Conservation (phyloP, 2,888 invertebrate genomes). For the Microplitis deprimator region DNA sequence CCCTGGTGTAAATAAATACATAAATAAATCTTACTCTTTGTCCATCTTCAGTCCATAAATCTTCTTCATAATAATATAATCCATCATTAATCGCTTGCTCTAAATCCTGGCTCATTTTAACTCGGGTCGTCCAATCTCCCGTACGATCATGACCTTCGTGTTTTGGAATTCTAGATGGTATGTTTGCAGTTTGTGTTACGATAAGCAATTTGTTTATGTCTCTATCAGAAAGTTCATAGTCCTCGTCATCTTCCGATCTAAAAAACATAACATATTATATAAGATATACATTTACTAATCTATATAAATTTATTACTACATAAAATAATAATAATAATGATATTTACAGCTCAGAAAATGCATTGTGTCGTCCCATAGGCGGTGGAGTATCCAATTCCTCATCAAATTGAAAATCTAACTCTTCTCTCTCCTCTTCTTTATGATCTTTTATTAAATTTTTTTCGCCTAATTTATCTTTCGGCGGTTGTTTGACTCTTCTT, state of each 20-base stretch:
- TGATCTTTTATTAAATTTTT: conserved; percentile 54
- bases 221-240: conserved; percentile 91
- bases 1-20: not conserved
- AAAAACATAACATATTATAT: conserved; percentile 27
- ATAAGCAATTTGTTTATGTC: conserved; percentile 95
- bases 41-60: conserved; percentile 84
- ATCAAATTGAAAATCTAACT: conserved; percentile 96
- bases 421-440: conserved; percentile 77
- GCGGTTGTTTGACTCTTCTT: conserved; percentile 68
- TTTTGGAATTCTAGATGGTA: conserved; percentile 77
- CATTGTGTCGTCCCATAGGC: conserved; percentile 86
- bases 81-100: conserved; percentile 97
- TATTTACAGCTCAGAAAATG: conserved; percentile 82
- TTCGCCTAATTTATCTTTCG: conserved; percentile 62
- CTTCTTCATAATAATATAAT: conserved; percentile 95
- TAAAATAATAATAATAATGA: conserved; percentile 24
- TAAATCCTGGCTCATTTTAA: conserved; percentile 95
- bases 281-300: not conserved
- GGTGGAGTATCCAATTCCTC: conserved; percentile 88
- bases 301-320: not conserved
- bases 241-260: conserved; percentile 85
- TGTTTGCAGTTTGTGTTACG: conserved; percentile 81
- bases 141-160: conserved; percentile 93
- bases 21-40: conserved; percentile 67
- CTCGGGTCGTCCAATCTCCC: conserved; percentile 89